Evolutionary conservation across 1,140 invertebrate species (phyloP).

Genomic region (Drosophila sp.): DNA sequence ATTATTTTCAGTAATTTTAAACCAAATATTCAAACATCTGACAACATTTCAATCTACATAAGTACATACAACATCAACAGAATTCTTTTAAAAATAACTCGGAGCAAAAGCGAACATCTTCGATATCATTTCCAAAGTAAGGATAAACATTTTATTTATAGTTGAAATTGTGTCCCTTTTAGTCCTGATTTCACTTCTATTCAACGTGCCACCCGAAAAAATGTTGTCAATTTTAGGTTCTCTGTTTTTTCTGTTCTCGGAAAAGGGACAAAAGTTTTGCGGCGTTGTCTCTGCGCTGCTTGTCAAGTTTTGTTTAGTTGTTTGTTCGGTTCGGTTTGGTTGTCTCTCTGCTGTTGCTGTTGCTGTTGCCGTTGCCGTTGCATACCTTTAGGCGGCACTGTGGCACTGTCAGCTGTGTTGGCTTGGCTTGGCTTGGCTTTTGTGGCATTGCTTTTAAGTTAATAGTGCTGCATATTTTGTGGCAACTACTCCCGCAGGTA

Average conservation of each 20-base stretch:
- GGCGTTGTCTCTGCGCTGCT: constrained; percentile 47
- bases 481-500: constrained; percentile 47
- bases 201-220: constrained; percentile 27
- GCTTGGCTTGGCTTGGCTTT: constrained; percentile 52
- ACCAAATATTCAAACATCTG: not conserved
- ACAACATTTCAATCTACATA: constrained; percentile 12
- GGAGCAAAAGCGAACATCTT: constrained; percentile 10
- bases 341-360: constrained; percentile 12
- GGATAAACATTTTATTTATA: constrained; percentile 49
- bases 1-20: not conserved
- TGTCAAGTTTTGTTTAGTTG: constrained; percentile 51
- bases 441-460: constrained; percentile 73
- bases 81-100: constrained; percentile 10
- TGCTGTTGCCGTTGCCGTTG: constrained; percentile 65
- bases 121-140: constrained; percentile 32
- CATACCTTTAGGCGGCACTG: constrained; percentile 73
- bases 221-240: constrained; percentile 41
- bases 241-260: not conserved
- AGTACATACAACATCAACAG: constrained; percentile 3
- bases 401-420: constrained; percentile 47
- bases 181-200: constrained; percentile 43
- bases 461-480: constrained; percentile 62
- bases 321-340: constrained; percentile 42
- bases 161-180: constrained; percentile 42
- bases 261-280: constrained; percentile 44